Base-by-base conservation (phyloP, 2,888 invertebrate species). In the Seira ritae region DNA sequence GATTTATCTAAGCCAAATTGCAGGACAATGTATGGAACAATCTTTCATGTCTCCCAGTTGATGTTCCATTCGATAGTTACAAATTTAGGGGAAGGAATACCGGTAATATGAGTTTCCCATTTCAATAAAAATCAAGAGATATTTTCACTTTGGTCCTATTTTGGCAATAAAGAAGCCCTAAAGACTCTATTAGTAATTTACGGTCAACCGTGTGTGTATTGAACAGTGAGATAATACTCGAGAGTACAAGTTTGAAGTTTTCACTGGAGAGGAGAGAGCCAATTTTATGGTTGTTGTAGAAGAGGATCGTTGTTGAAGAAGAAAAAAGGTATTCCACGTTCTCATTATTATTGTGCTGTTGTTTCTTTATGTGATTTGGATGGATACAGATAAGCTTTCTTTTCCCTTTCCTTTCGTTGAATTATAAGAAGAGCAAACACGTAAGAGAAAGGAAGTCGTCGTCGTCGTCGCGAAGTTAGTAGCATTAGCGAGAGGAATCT, bases 351-450 rank as follows among this genome's bases (percentile, higher is more conserved):
- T 68, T 24, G 68, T 68, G 22, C 55, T 17, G 68, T 68, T 68
- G 12, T 17, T 68, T 68, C 68, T 17, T 31, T 17, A 17, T 70
- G 70, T 46, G 71, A 72, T 72, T 24, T 20, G 60, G 69, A 81
- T 74, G 81, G 81, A 81, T 81, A 76, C 75, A 71, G 80, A 80
- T 80, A 80, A 80, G 80, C 80, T 60, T 67, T 79, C 66, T 72
- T 31, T 46, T 69, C 71, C 72, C 46, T 22, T 20, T 37, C 20
- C 60, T 72, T 65, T 50, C 37, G 72, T 19, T 60, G 72, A 72
- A 60, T 72, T 72, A 72, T 72, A 72, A 22, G 15, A 72, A 72
- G 72, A 60, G 60, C 8, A 72, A 72, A 60, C 72, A 60, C 72
- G 72, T 72, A 60, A 60, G 50, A 55, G 55, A 55, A 46, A 77